Evolutionary conservation across 2,888 invertebrate species (phyloP).

Genomic region (Camponotus fellah): DNA sequence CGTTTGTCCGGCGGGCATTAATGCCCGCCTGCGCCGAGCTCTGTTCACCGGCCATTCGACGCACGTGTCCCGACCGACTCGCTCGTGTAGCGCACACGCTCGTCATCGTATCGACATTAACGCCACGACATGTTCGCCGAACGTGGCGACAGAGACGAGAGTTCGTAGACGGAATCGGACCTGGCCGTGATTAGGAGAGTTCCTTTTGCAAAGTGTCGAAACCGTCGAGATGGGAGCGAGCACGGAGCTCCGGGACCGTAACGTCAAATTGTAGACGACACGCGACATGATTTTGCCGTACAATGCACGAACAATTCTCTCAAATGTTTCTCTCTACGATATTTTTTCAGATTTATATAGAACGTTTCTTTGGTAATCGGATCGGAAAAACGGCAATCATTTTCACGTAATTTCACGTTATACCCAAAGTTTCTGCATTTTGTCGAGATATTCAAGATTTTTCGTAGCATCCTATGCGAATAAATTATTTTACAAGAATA

Average conservation of each 20-base stretch:
- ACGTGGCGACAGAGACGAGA: slow-evolving; percentile 53
- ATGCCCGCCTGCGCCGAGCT: slow-evolving; percentile 80
- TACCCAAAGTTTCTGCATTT: not conserved
- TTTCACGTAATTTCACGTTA: not conserved
- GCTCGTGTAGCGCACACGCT: slow-evolving; percentile 58
- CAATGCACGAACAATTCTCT: not conserved
- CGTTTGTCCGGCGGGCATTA: slow-evolving; percentile 81
- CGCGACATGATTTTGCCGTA: not conserved
- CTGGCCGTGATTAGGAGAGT: slow-evolving; percentile 38
- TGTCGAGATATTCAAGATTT: not conserved
- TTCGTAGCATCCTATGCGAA: not conserved
- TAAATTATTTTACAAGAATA: not conserved
- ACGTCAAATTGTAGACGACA: slow-evolving; percentile 14
- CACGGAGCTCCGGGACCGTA: not conserved
- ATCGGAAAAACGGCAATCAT: not conserved
- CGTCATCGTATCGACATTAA: slow-evolving; percentile 69
- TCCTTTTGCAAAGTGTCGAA: slow-evolving; percentile 39
- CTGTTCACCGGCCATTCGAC: slow-evolving; percentile 81
- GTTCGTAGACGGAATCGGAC: slow-evolving; percentile 31
- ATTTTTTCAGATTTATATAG: not conserved
- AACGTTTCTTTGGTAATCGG: not conserved
- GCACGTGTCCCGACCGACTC: slow-evolving; percentile 76
- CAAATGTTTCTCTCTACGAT: not conserved
- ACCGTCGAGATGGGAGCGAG: slow-evolving; percentile 34
- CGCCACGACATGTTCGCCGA: slow-evolving; percentile 57